Evolutionary conservation across 35 echinoderm and acorn worm species (phyloP), one percentile per base, ranked within the genome.

Genomic region (Heliocidaris erythrogramma): DNA sequence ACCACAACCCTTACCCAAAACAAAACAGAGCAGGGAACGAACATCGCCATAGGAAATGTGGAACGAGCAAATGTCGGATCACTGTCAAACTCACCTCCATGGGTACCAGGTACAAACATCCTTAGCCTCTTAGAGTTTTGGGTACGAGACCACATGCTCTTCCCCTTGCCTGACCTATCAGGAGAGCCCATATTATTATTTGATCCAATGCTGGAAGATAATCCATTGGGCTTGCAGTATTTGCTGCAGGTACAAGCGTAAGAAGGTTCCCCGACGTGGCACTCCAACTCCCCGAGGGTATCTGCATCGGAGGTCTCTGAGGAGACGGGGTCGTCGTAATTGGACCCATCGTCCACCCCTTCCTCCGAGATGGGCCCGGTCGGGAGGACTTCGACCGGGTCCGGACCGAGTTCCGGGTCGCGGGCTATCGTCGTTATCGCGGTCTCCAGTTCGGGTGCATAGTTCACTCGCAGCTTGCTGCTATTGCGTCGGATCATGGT

Each of bases 91-190:
- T 96, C 96, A 98, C 97, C 97, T 98, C 97, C 97, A 89, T 96
- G 90, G n/a, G 93, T 88, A 21, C 95, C 93, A 7, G 97, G 97
- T 60, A 96, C 94, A 69, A 98, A 91, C 97, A 98, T 98, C 89
- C 96, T 95, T 50, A 98, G 94, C 53, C 97, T 50, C 59, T 94
- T 94, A 7, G 96, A 96, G 95, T 98, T 95, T 35, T 98, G 97
- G 32, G 97, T 95, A n/a, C 97, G 86, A 86, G 96, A 97, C 97
- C 97, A 98, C 94, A 98, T 94, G 48, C 97, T 98, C 88, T 96
- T 98, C 14, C 96, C 65, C 91, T 98, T 98, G 8, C 96, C 88
- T 48, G 21, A 88, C 88, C 78, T 87, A 78, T 96, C 94, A 49
- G 96, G 31, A 18, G 93, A 56, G 17, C 85, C 85, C 85, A 78